Evolutionary conservation across 92 coral and sea anemone species (phyloP).

Genomic region (Epizoanthus stellaris): DNA sequence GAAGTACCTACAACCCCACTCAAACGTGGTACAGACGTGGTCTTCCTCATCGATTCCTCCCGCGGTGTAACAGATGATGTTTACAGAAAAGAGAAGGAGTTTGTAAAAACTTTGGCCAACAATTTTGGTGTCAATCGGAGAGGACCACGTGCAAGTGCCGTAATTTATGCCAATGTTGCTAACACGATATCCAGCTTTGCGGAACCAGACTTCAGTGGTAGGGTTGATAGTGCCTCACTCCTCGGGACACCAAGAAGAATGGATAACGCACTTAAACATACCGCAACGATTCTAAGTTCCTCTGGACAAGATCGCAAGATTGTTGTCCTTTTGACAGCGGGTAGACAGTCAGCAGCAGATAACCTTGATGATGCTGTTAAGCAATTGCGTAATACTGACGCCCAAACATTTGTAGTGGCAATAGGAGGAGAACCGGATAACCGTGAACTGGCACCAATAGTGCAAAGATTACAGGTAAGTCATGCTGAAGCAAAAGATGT

Average conservation of each 20-base stretch:
- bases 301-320: constrained; percentile 58
- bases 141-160: constrained; percentile 70
- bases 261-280: constrained; percentile 59
- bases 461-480: constrained; percentile 12
- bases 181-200: constrained; percentile 49
- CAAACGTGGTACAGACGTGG: constrained; percentile 64
- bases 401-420: constrained; percentile 76
- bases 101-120: constrained; percentile 60
- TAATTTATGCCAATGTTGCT: constrained; percentile 59
- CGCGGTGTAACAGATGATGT: constrained; percentile 49
- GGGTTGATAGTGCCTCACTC: constrained; percentile 36
- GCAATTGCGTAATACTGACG: constrained; percentile 64
- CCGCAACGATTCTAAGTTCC: constrained; percentile 30
- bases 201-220: constrained; percentile 29
- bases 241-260: constrained; percentile 62
- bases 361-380: constrained; percentile 68
- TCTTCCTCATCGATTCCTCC: constrained; percentile 76
- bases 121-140: constrained; percentile 62
- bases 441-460: constrained; percentile 48
- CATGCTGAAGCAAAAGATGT: neutral
- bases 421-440: constrained; percentile 72
- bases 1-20: constrained; percentile 33
- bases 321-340: constrained; percentile 72
- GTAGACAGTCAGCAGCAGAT: constrained; percentile 49
- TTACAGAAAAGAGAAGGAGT: constrained; percentile 62